Evolutionary conservation across 1,140 invertebrate species (phyloP).

Genomic region (Pseudobourletiella spinata): DNA sequence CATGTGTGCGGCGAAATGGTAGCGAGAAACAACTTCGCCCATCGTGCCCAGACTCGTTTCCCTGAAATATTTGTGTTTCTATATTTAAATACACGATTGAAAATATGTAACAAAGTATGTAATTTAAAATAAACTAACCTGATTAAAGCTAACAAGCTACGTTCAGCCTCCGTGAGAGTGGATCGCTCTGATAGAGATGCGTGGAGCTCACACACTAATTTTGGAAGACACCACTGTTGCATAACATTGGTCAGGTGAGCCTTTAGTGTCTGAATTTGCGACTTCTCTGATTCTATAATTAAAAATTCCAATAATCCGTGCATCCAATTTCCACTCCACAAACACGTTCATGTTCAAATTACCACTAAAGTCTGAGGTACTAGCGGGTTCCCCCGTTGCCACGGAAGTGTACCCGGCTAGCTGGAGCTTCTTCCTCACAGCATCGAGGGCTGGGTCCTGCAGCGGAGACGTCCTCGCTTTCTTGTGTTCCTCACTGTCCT

Average conservation of each 20-base stretch:
- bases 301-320: too few relatives aligned
- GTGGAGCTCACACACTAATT: conserved; percentile 66
- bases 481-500: background rate
- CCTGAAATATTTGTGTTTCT: conserved; percentile 43
- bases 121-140: conserved; percentile 46
- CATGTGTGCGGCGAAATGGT: conserved; percentile 73
- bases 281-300: conserved; percentile 24
- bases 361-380: conserved; percentile 10
- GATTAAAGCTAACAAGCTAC: conserved; percentile 56
- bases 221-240: conserved; percentile 52
- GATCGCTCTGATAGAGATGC: conserved; percentile 51
- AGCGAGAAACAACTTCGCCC: conserved; percentile 58
- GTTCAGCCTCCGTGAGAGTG: conserved; percentile 60
- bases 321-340: too few relatives aligned
- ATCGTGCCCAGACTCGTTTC: conserved; percentile 52
- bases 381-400: background rate
- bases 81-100: too few relatives aligned
- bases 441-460: conserved; percentile 1
- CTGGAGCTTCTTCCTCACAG: conserved; percentile 3
- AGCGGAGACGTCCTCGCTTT: background rate
- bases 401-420: background rate
- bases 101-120: conserved; percentile 15
- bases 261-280: conserved; percentile 21
- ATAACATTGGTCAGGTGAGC: conserved; percentile 23
- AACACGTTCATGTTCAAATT: background rate